Evolutionary conservation across 2,888 invertebrate species (phyloP).

Genomic region (Microchrysa polita): DNA sequence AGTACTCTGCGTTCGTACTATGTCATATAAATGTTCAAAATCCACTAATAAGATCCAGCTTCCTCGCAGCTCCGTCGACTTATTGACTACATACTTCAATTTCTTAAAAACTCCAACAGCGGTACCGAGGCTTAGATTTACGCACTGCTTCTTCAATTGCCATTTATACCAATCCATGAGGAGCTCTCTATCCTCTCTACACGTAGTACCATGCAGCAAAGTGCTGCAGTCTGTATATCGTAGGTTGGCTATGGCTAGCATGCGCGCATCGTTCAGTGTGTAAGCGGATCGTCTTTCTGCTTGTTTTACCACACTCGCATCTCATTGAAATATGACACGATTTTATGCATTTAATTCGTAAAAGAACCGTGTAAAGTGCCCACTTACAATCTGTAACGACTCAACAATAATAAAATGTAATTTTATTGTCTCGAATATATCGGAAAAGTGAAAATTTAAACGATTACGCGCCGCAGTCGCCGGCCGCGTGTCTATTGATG

Average conservation of each 20-base stretch:
- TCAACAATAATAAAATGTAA: conserved; percentile 44
- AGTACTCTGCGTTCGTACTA: conserved; percentile 23
- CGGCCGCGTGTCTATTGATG: conserved; percentile 7
- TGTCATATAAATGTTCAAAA: conserved; percentile 5
- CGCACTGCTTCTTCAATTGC: conserved; percentile 14
- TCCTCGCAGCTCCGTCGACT: conserved; percentile 26
- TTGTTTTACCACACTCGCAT: conserved; percentile 38
- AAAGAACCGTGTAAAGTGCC: conserved; percentile 43
- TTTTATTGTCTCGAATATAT: conserved; percentile 43
- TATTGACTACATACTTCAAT: conserved; percentile 9
- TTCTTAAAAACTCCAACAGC: background rate
- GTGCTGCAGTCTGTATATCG: too few relatives aligned
- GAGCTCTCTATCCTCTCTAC: too few relatives aligned
- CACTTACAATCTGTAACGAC: conserved; percentile 45
- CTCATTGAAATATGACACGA: conserved; percentile 44
- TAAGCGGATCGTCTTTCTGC: conserved; percentile 39
- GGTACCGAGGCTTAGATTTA: background rate
- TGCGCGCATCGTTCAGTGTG: conserved; percentile 8
- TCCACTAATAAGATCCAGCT: conserved; percentile 37
- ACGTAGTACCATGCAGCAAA: too few relatives aligned
- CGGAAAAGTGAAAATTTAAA: conserved; percentile 43
- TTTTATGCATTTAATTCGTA: conserved; percentile 43
- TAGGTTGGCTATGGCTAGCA: background rate
- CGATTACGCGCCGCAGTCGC: conserved; percentile 33
- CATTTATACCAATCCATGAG: too few relatives aligned